Conservation (phyloP, 2,797 vertebrate genomes). For the Megaceryle alcyon region DNA sequence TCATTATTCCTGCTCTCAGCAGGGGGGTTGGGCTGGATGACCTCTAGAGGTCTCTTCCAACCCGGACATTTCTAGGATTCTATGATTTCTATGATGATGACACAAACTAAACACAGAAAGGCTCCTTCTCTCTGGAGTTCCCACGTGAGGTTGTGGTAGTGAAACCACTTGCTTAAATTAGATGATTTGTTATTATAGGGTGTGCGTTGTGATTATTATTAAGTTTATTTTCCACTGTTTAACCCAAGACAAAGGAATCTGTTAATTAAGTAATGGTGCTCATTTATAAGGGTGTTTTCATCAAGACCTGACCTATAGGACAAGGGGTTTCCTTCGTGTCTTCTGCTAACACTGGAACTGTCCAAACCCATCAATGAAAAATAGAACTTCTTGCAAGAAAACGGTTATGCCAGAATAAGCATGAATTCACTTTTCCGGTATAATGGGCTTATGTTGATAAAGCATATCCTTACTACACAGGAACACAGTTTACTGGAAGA, state of each 20-base stretch:
- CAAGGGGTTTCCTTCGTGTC: not conserved
- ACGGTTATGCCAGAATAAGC: not conserved
- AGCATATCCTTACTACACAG: not conserved
- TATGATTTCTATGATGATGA: not conserved
- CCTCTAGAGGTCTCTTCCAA: too few species aligned
- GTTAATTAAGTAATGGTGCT: not conserved
- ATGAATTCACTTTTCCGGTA: not conserved
- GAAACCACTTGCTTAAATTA: not conserved
- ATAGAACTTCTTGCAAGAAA: not conserved
- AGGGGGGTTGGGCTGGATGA: too few species aligned
- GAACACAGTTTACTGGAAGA: not conserved
- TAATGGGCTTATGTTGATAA: slow-evolving; percentile 43
- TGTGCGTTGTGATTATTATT: not conserved
- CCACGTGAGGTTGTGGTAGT: not conserved
- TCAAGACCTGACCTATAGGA: not conserved
- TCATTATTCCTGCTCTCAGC: too few species aligned
- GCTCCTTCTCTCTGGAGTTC: not conserved
- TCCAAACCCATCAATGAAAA: not conserved
- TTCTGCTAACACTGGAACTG: not conserved
- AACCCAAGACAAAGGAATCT: not conserved
- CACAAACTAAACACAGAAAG: not conserved
- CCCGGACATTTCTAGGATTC: too few species aligned
- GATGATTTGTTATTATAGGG: not conserved
- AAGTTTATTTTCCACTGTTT: not conserved
- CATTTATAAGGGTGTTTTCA: not conserved